Percentiles rank a stretch among this genome's conserved stretches.
These are phyloP conservation scores for Tamandua tetradactyla DNA, from an alignment of 2,797 vertebrate species.

Conservation along the genomic window DNA sequence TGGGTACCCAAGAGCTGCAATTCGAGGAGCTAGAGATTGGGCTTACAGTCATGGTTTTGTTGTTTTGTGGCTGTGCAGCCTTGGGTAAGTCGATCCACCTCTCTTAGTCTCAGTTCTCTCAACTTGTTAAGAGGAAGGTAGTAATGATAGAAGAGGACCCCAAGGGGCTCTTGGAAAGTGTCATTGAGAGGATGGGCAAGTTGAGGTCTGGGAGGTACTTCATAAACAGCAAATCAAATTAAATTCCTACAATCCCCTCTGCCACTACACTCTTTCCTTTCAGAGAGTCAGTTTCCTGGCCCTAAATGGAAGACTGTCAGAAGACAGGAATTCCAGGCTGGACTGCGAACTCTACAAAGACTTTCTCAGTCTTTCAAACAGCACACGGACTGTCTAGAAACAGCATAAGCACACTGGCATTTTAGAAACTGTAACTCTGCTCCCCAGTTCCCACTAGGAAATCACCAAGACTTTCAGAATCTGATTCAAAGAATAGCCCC, in stretches of 20 bases:
- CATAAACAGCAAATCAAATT: neutral
- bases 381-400: neutral
- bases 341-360: constrained; percentile 43
- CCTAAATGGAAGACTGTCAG: constrained; percentile 63
- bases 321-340: constrained; percentile 60
- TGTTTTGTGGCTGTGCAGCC: neutral
- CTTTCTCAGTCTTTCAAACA: constrained; percentile 54
- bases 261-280: constrained; percentile 48
- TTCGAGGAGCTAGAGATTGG: neutral
- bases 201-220: neutral
- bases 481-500: neutral
- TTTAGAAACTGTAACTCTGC: neutral
- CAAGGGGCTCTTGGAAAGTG: neutral
- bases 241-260: neutral
- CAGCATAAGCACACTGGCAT: neutral
- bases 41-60: neutral
- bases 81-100: neutral
- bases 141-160: neutral
- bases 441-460: neutral
- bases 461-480: neutral
- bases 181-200: neutral
- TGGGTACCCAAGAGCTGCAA: neutral
- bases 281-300: constrained; percentile 60
- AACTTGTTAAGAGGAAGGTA: neutral
- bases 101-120: constrained; percentile 19